Evolutionary conservation across 2,797 vertebrate species (phyloP), one percentile per base, ranked within the genome.

Genomic region (Danio kyathit): DNA sequence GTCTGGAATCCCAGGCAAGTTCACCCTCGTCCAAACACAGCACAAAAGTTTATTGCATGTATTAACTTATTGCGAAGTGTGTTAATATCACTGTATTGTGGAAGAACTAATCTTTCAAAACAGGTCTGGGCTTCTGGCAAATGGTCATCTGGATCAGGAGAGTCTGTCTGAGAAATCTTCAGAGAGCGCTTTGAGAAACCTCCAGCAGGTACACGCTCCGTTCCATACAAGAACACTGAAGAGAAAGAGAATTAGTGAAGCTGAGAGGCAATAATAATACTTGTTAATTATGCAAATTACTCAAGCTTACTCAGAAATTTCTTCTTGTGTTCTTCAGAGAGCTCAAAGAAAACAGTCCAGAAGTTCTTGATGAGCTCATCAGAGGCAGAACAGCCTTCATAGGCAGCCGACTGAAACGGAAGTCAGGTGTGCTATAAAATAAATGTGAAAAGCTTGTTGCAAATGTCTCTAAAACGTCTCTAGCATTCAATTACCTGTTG

Each of bases 141-240:
- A 5, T 0, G 2, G 14, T 74, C 19, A 54, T 94, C 91, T 63
- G 92, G 80, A 54, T 93, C 77, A 51, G 44, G 0, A 61, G 0
- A 1, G n/a, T 2, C 0, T 65, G 6, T 2, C 10, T 81, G 84
- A 19, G 0, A 0, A 81, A 94, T 93, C 0, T 0, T 0, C 44
- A 94, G 21, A 29, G 29, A 41, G 94, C 87, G 84, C 59, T 0
- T 1, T 43, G 84, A 72, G 63, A 88, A 52, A 43, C 38, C 79
- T 44, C 41, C 79, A 0, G 48, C 76, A 60, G 85, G 65, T 13
- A 92, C 82, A 76, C 79, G 85, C 74, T 90, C 86, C 13, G 82
- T 92, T 83, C 90, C 93, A 75, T 91, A 83, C 67, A 94, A 63
- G 85, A 94, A 94, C 40, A 1, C 94, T 95, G 81, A 4, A 40